Evolutionary conservation across 2,113 vertebrate genomes (phyloP), one percentile per base, ranked within the genome.

Genomic region (Brachyhypopomus gauderio): DNA sequence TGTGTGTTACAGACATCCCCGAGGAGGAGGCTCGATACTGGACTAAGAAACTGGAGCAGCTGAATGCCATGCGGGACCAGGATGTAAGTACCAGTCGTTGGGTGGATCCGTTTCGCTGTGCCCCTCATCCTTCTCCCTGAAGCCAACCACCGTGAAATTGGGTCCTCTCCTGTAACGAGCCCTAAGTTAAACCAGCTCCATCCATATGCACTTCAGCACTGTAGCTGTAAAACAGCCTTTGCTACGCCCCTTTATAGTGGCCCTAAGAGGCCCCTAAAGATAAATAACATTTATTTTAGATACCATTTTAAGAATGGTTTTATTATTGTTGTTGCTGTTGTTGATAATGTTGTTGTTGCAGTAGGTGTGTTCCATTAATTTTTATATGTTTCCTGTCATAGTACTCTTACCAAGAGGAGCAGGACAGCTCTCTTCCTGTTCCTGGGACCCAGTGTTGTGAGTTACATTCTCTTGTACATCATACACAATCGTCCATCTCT

Each of bases 11-110:
- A 99, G 98, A 99, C 88, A 98, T 99, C 81, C 98, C 98, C 0
- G 98, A 99, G 80, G 98, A 99, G 72, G 98, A 99, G 86, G 98
- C 97, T 3, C 94, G 96, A 67, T 99, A 99, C 80, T 99, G 97
- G 98, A 97, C 97, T 36, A 99, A 98, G 88, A 98, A 99, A 88
- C 94, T 99, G 85, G 98, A 99, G 88, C 97, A 98, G 89, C 94
- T 99, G 23, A 99, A 99, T 0, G 96, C 97, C 23, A 96, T 99
- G 97, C 85, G 96, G 81, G 97, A 98, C 91, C 98, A 98, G 90
- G 97, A 99, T 87, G 97, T 98, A 88, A 95, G 95, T 84, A 11
- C 72, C 41, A 48, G 55, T 23, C 30, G 52, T 19, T 34, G 23
- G 38, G 6, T 36, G 5, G 14, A 34, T 72, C 71, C 4, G 5